phyloP scores from a whole-genome alignment of 2,888 invertebrate genomes.

The Hetaerina titia region DNA sequence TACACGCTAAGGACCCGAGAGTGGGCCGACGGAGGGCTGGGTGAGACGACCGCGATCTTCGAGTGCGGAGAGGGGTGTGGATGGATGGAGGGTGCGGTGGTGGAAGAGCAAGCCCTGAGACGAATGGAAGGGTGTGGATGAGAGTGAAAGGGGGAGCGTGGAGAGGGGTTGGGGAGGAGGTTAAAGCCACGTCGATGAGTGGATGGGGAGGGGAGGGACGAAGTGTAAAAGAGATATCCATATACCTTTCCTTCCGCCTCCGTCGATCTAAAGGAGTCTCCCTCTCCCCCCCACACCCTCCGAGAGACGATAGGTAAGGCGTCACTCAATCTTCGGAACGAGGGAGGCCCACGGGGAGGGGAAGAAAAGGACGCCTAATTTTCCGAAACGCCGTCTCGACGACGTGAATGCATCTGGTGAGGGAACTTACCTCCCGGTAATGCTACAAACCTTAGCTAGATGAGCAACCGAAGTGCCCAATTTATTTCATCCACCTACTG shows the following conservation, averaged over 20 bases:
- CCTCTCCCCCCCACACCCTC: neutral
- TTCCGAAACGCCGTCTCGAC: too few species aligned
- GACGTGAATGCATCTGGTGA: too few species aligned
- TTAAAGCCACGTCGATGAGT: neutral
- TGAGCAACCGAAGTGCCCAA: too few species aligned
- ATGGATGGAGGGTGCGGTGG: neutral
- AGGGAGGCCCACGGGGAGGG: too few species aligned
- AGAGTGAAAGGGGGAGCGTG: neutral
- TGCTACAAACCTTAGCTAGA: too few species aligned
- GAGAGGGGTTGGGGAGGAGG: neutral
- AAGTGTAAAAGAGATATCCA: constrained; percentile 3
- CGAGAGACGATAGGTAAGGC: neutral
- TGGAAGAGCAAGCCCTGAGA: neutral
- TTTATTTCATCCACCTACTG: too few species aligned
- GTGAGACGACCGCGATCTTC: neutral
- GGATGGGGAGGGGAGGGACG: neutral
- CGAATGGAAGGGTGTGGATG: neutral
- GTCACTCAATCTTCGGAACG: too few species aligned
- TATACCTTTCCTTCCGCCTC: neutral
- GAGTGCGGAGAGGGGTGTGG: neutral
- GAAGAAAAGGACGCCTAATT: too few species aligned
- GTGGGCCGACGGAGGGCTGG: neutral
- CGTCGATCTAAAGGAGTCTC: neutral
- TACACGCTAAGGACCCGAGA: constrained; percentile 27
- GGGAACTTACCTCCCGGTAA: too few species aligned